phyloP scores from a whole-genome alignment of 2,797 vertebrate genomes.

The Picus viridis region DNA sequence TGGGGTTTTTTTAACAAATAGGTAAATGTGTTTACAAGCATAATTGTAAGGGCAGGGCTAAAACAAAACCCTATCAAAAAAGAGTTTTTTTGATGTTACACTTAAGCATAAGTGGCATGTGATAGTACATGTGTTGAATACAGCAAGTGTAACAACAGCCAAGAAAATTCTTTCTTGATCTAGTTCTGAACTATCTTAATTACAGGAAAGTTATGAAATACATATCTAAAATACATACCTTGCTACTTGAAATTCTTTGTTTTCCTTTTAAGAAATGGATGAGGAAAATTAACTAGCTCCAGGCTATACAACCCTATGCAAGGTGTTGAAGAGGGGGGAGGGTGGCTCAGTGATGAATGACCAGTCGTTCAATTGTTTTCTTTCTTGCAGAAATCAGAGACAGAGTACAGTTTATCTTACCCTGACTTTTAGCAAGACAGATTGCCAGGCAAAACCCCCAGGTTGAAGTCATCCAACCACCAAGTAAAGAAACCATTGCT shows the following conservation, averaged over 20 bases:
- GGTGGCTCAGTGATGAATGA: conserved; percentile 77
- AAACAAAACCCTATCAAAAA: not conserved
- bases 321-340: conserved; percentile 71
- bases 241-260: not conserved
- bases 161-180: not conserved
- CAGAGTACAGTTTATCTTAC: conserved; percentile 81
- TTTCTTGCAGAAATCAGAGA: conserved; percentile 81
- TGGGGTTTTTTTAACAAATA: not conserved
- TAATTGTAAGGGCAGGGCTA: not conserved
- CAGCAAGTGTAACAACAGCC: not conserved
- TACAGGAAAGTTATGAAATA: conserved; percentile 3
- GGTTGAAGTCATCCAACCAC: conserved; percentile 74
- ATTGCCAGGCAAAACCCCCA: conserved; percentile 73
- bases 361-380: conserved; percentile 80
- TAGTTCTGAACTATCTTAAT: not conserved
- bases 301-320: conserved; percentile 66
- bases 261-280: conserved; percentile 55
- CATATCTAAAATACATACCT: not conserved
- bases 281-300: conserved; percentile 45
- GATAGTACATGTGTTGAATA: not conserved
- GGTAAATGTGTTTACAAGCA: not conserved
- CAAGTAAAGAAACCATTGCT: conserved; percentile 57
- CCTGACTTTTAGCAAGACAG: conserved; percentile 81
- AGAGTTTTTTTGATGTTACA: not conserved
- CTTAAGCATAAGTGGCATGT: not conserved